Conservation (phyloP, 2,797 vertebrate genomes). For the Pangasius djambal region DNA sequence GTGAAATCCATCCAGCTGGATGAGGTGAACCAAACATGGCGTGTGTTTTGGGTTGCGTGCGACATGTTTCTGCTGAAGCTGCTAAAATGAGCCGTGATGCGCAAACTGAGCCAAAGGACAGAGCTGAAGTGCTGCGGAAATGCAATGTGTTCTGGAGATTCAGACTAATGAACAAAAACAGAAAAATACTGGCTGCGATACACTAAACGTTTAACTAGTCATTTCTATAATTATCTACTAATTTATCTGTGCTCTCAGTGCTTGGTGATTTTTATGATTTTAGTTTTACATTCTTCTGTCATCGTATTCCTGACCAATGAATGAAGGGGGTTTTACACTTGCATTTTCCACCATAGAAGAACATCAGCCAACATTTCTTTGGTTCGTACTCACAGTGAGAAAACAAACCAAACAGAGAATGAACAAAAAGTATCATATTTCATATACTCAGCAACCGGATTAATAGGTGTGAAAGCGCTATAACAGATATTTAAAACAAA, state of each 20-base stretch:
- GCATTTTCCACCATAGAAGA: not conserved
- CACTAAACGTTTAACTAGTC: not conserved
- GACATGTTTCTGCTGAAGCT: not conserved
- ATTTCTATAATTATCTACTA: not conserved
- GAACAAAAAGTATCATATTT: not conserved
- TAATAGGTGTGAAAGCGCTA: not conserved
- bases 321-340: not conserved
- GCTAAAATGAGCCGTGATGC: not conserved
- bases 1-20: not conserved
- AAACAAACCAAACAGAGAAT: not conserved
- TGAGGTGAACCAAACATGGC: not conserved
- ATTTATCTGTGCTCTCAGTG: not conserved
- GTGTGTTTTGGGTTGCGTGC: not conserved
- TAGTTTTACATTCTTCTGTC: not conserved
- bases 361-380: no score
- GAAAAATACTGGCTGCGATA: not conserved
- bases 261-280: not conserved
- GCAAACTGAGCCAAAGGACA: not conserved
- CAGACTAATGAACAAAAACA: not conserved
- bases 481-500: not conserved
- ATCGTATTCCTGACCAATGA: not conserved
- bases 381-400: not conserved
- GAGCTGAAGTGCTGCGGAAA: not conserved
- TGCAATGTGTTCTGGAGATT: not conserved
- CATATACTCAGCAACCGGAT: not conserved